Conservation (phyloP, 2,888 invertebrate genomes). For the Pterostichus niger region DNA sequence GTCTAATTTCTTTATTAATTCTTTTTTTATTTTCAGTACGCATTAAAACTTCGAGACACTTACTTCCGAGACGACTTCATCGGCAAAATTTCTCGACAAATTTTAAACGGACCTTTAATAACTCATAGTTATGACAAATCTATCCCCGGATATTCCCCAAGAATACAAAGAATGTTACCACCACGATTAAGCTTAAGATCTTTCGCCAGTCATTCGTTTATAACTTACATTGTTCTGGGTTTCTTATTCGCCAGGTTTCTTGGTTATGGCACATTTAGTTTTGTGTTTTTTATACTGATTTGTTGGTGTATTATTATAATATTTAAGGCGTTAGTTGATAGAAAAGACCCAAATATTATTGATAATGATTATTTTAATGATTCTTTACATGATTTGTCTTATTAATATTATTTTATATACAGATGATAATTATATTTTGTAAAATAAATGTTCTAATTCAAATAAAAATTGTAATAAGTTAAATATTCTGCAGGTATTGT, state of each 20-base stretch:
- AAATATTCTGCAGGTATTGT: too few species aligned
- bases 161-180: slow-evolving; percentile 81
- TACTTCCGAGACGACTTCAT: slow-evolving; percentile 84
- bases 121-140: slow-evolving; percentile 83
- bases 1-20: not conserved
- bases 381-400: slow-evolving; percentile 12
- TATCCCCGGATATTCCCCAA: slow-evolving; percentile 79
- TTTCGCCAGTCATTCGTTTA: slow-evolving; percentile 82
- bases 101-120: slow-evolving; percentile 82
- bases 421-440: too few species aligned
- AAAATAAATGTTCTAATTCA: too few species aligned
- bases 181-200: slow-evolving; percentile 84
- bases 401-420: not conserved
- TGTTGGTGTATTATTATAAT: slow-evolving; percentile 79
- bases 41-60: slow-evolving; percentile 81
- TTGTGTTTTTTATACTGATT: slow-evolving; percentile 77
- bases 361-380: slow-evolving; percentile 42
- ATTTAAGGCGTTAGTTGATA: slow-evolving; percentile 75
- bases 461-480: too few species aligned
- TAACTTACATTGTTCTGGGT: slow-evolving; percentile 80
- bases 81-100: slow-evolving; percentile 82
- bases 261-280: slow-evolving; percentile 79
- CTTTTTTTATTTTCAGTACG: slow-evolving; percentile 81
- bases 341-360: slow-evolving; percentile 27
- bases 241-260: slow-evolving; percentile 79